Conservation (phyloP, 2,888 invertebrate genomes). For the Lapara coniferarum region DNA sequence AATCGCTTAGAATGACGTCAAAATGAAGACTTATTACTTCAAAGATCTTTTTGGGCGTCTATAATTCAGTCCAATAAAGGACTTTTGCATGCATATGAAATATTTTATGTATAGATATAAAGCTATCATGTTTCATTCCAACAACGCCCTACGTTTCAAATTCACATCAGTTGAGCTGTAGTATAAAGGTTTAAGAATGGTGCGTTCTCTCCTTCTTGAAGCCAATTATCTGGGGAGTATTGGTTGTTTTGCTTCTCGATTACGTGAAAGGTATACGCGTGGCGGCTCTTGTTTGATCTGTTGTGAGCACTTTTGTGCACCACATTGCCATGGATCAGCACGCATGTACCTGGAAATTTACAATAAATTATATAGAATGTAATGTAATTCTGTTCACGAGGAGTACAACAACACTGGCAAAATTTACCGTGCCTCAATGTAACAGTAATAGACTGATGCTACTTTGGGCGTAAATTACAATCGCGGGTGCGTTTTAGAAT, state of each 20-base stretch:
- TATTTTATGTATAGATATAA: background rate
- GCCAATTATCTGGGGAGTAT: slow-evolving; percentile 94
- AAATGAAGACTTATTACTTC: too few relatives aligned
- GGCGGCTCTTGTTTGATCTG: slow-evolving; percentile 91
- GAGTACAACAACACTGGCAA: too few relatives aligned
- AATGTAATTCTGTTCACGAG: background rate
- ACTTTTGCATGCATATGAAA: too few relatives aligned
- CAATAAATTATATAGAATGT: background rate
- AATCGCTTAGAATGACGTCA: too few relatives aligned
- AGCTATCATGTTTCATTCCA: background rate
- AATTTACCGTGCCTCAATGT: too few relatives aligned
- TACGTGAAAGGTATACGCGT: slow-evolving; percentile 98
- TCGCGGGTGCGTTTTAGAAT: too few relatives aligned
- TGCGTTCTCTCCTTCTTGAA: slow-evolving; percentile 87
- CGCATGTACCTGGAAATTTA: slow-evolving; percentile 87
- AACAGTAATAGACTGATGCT: too few relatives aligned
- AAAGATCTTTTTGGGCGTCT: too few relatives aligned
- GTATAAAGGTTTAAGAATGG: slow-evolving; percentile 88
- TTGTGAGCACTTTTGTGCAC: slow-evolving; percentile 96
- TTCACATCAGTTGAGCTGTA: slow-evolving; percentile 83
- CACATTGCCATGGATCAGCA: slow-evolving; percentile 96
- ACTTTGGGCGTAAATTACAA: too few relatives aligned
- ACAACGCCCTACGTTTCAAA: background rate
- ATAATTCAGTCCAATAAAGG: too few relatives aligned
- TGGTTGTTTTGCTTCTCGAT: slow-evolving; percentile 89